phyloP scores from a whole-genome alignment of 2,888 invertebrate species.

The Torymus tubicola region DNA sequence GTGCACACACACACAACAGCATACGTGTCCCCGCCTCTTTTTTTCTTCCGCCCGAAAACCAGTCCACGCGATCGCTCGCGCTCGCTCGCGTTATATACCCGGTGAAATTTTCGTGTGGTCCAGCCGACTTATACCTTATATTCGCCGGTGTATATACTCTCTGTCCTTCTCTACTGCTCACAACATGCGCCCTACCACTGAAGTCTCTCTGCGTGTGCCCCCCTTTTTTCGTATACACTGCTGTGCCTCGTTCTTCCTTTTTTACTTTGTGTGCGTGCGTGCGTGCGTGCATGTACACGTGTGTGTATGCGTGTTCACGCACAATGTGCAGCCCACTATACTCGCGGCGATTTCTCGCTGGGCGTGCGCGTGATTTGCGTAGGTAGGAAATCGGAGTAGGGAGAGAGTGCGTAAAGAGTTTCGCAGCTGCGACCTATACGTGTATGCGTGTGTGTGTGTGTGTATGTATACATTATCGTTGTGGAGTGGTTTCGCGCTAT shows the following conservation, averaged over 20 bases:
- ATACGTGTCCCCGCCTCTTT: constrained; percentile 50
- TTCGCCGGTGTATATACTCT: neutral
- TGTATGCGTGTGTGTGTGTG: no score
- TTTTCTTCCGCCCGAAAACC: constrained; percentile 32
- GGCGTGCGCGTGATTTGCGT: constrained; percentile 1
- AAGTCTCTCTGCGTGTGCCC: neutral
- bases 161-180: no score
- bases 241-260: neutral
- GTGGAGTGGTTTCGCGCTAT: no score
- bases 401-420: neutral
- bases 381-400: constrained; percentile 1
- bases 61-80: constrained; percentile 4
- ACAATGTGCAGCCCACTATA: no score
- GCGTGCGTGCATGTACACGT: no score
- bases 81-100: neutral
- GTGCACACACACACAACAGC: neutral
- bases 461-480: no score
- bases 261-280: neutral
- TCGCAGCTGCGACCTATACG: no score
- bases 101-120: constrained; percentile 46
- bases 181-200: neutral
- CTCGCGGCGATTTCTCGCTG: no score
- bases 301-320: no score
- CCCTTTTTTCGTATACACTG: constrained; percentile 41
- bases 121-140: constrained; percentile 3